Evolutionary conservation across 1,140 invertebrate genomes (phyloP).

Genomic region (Bombus breviceps): DNA sequence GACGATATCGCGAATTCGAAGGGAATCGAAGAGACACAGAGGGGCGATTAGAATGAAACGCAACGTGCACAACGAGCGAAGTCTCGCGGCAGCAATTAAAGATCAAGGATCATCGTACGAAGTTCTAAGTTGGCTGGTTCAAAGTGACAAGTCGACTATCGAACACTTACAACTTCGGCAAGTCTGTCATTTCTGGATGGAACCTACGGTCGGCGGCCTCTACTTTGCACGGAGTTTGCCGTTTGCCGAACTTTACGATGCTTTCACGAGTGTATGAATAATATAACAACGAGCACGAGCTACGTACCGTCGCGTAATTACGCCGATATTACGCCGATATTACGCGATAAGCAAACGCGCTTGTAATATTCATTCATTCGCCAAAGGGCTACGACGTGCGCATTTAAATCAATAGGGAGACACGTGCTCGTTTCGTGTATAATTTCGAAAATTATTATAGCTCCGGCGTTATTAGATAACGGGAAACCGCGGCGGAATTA

Average conservation of each 20-base stretch:
- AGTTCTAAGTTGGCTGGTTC: too few relatives aligned
- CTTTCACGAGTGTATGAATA: conserved; percentile 28
- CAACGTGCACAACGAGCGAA: not conserved
- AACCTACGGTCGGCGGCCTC: not conserved
- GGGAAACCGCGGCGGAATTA: not conserved
- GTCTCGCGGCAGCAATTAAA: conserved; percentile 20
- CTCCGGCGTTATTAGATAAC: not conserved
- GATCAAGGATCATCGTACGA: not conserved
- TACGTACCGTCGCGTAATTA: conserved; percentile 12
- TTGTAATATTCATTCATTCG: conserved; percentile 17
- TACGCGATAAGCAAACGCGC: conserved; percentile 21
- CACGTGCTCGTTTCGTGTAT: not conserved
- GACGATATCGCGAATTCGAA: not conserved
- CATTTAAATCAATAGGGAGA: conserved; percentile 11
- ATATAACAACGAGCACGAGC: not conserved
- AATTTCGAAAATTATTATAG: not conserved
- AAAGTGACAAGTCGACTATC: not conserved
- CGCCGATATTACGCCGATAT: conserved; percentile 15
- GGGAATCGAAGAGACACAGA: not conserved
- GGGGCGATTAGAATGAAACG: too few relatives aligned
- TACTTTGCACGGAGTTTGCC: not conserved
- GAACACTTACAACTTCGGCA: not conserved
- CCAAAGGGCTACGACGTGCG: not conserved
- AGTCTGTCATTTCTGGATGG: conserved; percentile 13
- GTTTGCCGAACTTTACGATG: conserved; percentile 36